Base-by-base conservation (phyloP, 2,888 invertebrate species). In the Dyspetes luteomarginatus region DNA sequence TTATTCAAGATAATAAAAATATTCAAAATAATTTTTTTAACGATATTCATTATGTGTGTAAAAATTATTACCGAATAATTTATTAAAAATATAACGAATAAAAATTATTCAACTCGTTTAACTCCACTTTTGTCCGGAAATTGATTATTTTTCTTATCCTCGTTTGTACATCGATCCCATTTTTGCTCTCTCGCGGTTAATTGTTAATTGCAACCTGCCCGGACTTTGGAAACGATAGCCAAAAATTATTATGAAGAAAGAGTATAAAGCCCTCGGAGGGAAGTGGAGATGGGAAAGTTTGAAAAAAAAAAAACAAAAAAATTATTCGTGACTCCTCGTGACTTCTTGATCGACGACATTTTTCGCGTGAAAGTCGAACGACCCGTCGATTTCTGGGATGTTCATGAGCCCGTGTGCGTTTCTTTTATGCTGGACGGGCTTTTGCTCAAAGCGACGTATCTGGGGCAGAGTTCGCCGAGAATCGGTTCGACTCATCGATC, bases 321-420 rank as follows among this genome's bases (percentile, higher is more conserved):
- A 48, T 74, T 62, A 64, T 73, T 55, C 73, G 52, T 56, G 73
- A 74, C 64, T 74, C 55, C 62, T 50, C 64, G 9, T 36, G 41
- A 43, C 52, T 48, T 41, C 73, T 78, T 64, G 81, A 74, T 81
- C 69, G 65, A 74, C 81, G 81, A 69, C 77, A 81, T 81, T 78
- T 81, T 81, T 81, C 81, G 77, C 81, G 81, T 74, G 81, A 81
- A 81, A 81, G 81, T 81, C 73, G 81, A 77, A 81, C 73, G 73
- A 30, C 45, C n/a, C 50, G 28, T 15, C 24, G 56, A 43, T 15
- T 68, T 24, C 52, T 4, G n/a, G n/a, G 22, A 12, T 62, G 30
- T 74, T 56, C 56, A 24, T 56, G 65, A 56, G 65, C 52, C 55
- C 36, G 50, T 48, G 65, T 64, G 24, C n/a, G 43, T 12, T 17